A percentile compares a stretch with the other conserved stretches of the same genome.
phyloP scores from a whole-genome alignment of 1,140 invertebrate species.

The Drosophila littoralis region DNA sequence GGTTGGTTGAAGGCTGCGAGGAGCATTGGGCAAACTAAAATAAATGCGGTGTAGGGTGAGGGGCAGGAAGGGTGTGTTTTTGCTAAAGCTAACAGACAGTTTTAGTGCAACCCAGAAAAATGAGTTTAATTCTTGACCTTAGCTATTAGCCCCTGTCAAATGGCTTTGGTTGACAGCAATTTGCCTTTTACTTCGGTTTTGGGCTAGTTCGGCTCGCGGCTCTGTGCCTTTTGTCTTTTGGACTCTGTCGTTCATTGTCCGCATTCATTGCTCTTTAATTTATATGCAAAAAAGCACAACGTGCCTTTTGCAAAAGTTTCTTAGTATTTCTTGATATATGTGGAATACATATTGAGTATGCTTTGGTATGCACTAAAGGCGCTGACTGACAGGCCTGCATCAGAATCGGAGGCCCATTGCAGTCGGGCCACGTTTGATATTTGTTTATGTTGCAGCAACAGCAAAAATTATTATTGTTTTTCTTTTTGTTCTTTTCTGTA shows the following conservation, averaged over 20 bases:
- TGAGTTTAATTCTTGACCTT: slow-evolving; percentile 81
- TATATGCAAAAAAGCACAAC: slow-evolving; percentile 54
- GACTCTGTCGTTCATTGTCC: slow-evolving; percentile 16
- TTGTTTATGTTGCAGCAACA: slow-evolving; percentile 68
- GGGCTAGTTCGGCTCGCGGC: not conserved
- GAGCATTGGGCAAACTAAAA: slow-evolving; percentile 62
- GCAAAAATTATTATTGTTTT: slow-evolving; percentile 26
- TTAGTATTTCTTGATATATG: slow-evolving; percentile 56
- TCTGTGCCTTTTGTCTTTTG: slow-evolving; percentile 2
- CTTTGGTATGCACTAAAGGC: slow-evolving; percentile 61
- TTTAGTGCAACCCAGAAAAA: slow-evolving; percentile 45
- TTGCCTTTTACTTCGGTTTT: slow-evolving; percentile 21
- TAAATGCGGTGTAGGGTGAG: slow-evolving; percentile 65
- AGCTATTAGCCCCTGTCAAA: slow-evolving; percentile 80
- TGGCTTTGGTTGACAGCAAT: slow-evolving; percentile 52
- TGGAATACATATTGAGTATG: slow-evolving; percentile 39
- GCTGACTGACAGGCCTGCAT: slow-evolving; percentile 65
- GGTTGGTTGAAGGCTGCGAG: not conserved
- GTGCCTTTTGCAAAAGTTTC: slow-evolving; percentile 50
- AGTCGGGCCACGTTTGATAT: slow-evolving; percentile 67
- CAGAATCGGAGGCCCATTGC: slow-evolving; percentile 20
- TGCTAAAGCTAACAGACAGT: slow-evolving; percentile 45
- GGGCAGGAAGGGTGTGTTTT: not conserved
- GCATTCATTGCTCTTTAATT: slow-evolving; percentile 39
- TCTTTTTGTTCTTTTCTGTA: not conserved